phyloP scores from a whole-genome alignment of 2,113 vertebrate species.

The Raja brachyura region DNA sequence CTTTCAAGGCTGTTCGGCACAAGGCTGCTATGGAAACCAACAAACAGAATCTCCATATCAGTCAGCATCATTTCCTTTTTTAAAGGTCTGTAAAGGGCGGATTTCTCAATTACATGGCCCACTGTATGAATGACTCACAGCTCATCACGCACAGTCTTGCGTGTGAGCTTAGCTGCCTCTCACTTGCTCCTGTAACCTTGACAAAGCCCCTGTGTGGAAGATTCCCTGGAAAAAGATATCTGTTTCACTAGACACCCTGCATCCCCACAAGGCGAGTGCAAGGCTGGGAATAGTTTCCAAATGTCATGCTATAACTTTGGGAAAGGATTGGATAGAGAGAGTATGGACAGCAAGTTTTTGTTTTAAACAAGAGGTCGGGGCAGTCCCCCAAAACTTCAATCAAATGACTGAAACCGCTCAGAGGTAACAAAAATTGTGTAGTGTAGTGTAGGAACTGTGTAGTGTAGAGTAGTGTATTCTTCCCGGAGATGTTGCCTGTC shows the following conservation, averaged over 20 bases:
- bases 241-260: background rate
- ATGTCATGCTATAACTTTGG: background rate
- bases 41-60: conserved; percentile 4
- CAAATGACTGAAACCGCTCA: background rate
- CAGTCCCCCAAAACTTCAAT: background rate
- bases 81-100: background rate
- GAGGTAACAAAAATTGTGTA: background rate
- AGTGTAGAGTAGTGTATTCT: too few species aligned
- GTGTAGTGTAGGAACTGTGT: too few species aligned
- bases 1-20: background rate
- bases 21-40: conserved; percentile 22
- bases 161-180: background rate
- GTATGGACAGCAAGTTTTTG: background rate
- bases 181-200: background rate
- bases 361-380: background rate
- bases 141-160: background rate
- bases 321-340: background rate
- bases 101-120: background rate
- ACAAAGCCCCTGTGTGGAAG: background rate
- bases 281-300: background rate
- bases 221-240: background rate
- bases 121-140: conserved; percentile 19
- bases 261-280: background rate
- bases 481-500: too few species aligned
- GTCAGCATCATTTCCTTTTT: conserved; percentile 10